Percentiles rank a stretch among this genome's conserved stretches.
Evolutionary conservation across 1,140 invertebrate species (phyloP).

Genomic region (Macrotrachela quadricornifera): DNA sequence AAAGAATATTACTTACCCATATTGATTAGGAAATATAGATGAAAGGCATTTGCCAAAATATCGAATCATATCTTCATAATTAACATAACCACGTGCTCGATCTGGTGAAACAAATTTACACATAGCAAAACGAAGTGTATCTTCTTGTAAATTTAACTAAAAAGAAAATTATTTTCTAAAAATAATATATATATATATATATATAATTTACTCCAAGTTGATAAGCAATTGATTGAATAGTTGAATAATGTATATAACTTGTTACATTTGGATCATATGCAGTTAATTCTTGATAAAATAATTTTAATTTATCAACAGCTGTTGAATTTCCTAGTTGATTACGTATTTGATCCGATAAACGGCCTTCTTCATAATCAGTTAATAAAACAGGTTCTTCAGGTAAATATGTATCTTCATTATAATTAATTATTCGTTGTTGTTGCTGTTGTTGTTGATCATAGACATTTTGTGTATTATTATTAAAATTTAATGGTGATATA

Average conservation of each 20-base stretch:
- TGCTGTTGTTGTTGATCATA: background rate
- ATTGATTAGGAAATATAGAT: too few species aligned
- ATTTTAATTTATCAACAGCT: background rate
- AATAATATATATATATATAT: background rate
- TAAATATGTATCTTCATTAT: constrained; percentile 5
- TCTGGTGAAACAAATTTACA: constrained; percentile 5
- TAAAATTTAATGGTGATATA: background rate
- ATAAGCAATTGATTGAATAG: constrained; percentile 1
- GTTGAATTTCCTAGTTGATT: background rate
- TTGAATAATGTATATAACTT: constrained; percentile 3
- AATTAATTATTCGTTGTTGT: background rate
- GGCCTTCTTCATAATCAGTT: constrained; percentile 1
- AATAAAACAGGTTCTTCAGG: constrained; percentile 4
- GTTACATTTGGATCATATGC: constrained; percentile 1
- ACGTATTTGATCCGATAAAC: background rate
- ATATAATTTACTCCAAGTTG: background rate
- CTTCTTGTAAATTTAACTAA: constrained; percentile 1
- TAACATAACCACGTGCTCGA: background rate
- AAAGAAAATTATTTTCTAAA: background rate
- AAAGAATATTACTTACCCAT: too few species aligned
- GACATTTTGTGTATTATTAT: background rate
- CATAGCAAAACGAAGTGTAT: constrained; percentile 3
- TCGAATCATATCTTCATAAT: constrained; percentile 6
- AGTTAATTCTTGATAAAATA: constrained; percentile 4
- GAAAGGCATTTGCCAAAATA: constrained; percentile 3